Evolutionary conservation across 2,797 vertebrate genomes (phyloP), one percentile per base, ranked within the genome.

Genomic region (Peromyscus melanophrys): DNA sequence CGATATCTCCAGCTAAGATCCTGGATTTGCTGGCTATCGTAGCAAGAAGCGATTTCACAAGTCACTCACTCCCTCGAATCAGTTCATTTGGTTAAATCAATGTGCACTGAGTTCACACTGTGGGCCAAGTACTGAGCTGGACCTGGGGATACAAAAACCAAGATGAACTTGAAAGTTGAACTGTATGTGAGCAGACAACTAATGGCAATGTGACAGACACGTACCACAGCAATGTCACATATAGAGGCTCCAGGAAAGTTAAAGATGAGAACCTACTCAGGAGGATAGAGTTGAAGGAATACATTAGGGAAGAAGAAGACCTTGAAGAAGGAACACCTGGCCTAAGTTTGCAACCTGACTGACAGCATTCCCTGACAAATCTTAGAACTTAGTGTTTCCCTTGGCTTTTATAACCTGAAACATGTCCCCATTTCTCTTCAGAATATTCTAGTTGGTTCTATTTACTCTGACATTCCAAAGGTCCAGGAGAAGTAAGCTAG

Each of bases 41-140:
- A 78, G 8, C 92, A 94, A 78, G 65, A 96, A 52, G 17, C 49
- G 49, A 90, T 88, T 94, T 92, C 77, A 78, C 63, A 75, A 94
- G 46, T 88, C 16, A 84, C 46, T 95, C 87, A 46, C 83, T 91
- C 87, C 52, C 80, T 91, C 92, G 61, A 91, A 80, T 94, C 12
- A 34, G 14, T 87, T 96, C 27, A 89, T 80, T 95, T 76, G 4
- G 55, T 90, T 65, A 89, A 85, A 52, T 82, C 59, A 95, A 14
- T 52, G 83, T 80, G 78, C 52, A 81, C 61, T 63, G 46, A 85
- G 25, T 78, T 2, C 11, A 65, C 89, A 31, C 46, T 80, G 19
- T 92, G 57, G 40, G n/a, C 12, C 37, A 91, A 46, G 52, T 89
- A 14, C 83, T 89, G 29, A 95, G 43, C 37, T 93, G 83, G 34